Evolutionary conservation across 2,113 vertebrate genomes (phyloP), one percentile per base, ranked within the genome.

Genomic region (Chaetops frenatus): DNA sequence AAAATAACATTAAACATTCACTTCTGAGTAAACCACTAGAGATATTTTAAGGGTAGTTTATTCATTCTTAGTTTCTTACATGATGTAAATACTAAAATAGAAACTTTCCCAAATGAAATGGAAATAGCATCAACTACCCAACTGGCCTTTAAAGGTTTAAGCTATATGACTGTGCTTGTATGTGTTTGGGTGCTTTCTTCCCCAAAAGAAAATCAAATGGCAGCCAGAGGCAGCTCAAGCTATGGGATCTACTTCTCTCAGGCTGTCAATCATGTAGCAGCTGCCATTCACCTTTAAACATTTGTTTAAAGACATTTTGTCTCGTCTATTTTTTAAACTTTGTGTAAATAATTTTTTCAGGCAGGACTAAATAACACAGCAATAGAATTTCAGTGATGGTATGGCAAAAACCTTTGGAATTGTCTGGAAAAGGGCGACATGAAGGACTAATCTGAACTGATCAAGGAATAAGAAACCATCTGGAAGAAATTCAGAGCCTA

Each of bases 321-420:
- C 81, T 95, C 94, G 45, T 93, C 94, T 95, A 51, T n/a, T 90
- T 96, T 95, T 85, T 84, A 86, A 97, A 76, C 40, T 67, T 65
- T 38, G 12, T 77, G 56, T 64, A 95, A 97, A 95, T 92, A 92
- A 95, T 42, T 74, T 92, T 48, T 96, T 95, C 91, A 93, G 53
- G 78, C 33, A 92, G 48, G 86, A 72, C 38, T 86, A 96, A 92
- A 25, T 54, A 85, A 53, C 22, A 73, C 12, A 67, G 9, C 21
- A 87, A 35, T 12, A 91, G 48, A 78, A 50, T 76, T 65, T 78
- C 51, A 61, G 1, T 18, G 25, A 25, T 25, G 13, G 4, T 15
- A 42, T 24, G 21, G 19, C 42, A 70, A 84, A 81, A 65, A 18
- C 12, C 25, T 45, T 8, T 57, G 45, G 35, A 3, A 8, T 35